Evolutionary conservation across 2,113 vertebrate species (phyloP).

Genomic region (Sula dactylatra): DNA sequence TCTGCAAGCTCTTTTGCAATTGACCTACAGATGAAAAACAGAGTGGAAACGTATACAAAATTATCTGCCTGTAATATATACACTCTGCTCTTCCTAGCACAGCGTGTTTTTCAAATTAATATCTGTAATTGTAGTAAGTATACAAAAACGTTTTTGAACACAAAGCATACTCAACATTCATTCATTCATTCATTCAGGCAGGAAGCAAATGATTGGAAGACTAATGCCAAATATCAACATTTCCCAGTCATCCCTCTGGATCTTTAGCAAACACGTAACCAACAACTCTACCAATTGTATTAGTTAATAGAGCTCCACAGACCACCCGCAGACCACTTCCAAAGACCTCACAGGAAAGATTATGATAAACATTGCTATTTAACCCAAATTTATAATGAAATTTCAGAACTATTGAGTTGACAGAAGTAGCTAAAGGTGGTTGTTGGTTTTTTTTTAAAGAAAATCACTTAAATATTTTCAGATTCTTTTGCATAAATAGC

Average conservation of each 20-base stretch:
- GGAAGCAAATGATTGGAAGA: neutral
- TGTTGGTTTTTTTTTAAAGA: neutral
- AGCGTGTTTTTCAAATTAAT: neutral
- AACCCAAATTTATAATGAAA: neutral
- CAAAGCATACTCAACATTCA: neutral
- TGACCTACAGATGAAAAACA: constrained; percentile 77
- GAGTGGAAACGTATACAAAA: neutral
- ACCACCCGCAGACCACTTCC: neutral
- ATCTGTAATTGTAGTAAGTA: neutral
- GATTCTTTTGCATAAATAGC: neutral
- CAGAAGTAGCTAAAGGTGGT: neutral
- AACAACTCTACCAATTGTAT: neutral
- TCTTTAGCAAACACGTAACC: neutral
- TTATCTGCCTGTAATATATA: neutral
- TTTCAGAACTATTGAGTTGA: neutral
- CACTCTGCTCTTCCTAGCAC: neutral
- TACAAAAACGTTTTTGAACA: neutral
- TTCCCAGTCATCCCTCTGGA: neutral
- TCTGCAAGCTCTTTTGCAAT: constrained; percentile 99
- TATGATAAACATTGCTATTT: neutral
- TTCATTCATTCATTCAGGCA: neutral
- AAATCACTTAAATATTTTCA: neutral
- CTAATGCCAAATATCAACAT: neutral
- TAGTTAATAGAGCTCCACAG: neutral
- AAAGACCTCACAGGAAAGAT: neutral